Base-by-base conservation (phyloP, 2,113 vertebrate genomes). In the Thunnus thynnus region DNA sequence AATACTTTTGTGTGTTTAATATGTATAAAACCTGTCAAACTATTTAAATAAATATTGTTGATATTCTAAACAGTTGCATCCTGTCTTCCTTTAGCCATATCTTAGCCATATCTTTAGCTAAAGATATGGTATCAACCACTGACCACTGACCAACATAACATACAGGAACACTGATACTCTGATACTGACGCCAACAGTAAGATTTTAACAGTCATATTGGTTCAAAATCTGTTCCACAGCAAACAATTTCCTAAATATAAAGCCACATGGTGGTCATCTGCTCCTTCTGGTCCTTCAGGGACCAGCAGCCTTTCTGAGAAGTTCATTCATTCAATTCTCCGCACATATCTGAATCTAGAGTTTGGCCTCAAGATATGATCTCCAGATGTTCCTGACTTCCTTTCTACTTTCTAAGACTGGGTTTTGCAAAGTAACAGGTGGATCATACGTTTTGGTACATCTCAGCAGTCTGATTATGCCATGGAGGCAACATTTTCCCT, bases 11-110 rank as follows among this genome's bases (percentile, higher is more conserved):
- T 92, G 77, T 89, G 82, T 92, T 88, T 85, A 84, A 66, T 84
- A 88, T 92, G 84, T 90, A 86, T 77, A 77, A 78, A 91, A 91
- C 27, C 76, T 90, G 80, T 86, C 78, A 75, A 88, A 81, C 13
- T 86, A 83, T 87, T 91, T 80, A 83, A 91, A 93, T 93, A 93
- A 93, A 93, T 86, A 86, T 83, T 83, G 68, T 69, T 89, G 54
- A 69, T 82, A 90, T 82, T 80, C 64, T 63, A 74, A 75, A 78
- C 27, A 1, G 47, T 76, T 32, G 22, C 20, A 51, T 75, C 51
- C 3, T 86, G 78, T 91, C 66, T 1, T 86, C 6, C 9, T 77
- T 92, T 41, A 13, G 18, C 7, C 48, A 60, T 30, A 30, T 30
- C 27, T 92, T 41, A 13, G 18, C 7, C 48, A 60, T 30, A 30